Evolutionary conservation across 2,797 vertebrate genomes (phyloP).

Genomic region (Champsocephalus esox): DNA sequence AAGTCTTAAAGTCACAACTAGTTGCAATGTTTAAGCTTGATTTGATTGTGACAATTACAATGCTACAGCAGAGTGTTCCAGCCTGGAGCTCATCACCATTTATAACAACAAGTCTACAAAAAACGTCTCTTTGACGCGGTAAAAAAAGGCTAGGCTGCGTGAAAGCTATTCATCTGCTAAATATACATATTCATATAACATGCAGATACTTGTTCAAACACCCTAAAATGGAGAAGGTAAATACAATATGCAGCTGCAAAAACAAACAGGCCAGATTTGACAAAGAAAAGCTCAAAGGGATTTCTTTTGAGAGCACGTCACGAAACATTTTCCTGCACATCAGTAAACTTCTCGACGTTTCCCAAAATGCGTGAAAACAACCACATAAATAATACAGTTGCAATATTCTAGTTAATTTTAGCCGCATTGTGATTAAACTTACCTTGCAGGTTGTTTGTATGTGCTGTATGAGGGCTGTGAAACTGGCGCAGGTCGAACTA

Average conservation of each 20-base stretch:
- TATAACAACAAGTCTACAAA: background rate
- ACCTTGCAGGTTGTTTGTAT: conserved; percentile 63
- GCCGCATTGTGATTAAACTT: conserved; percentile 37
- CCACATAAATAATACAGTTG: background rate
- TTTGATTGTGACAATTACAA: conserved; percentile 36
- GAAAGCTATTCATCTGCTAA: no score
- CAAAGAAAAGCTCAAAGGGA: conserved; percentile 8
- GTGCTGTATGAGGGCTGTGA: conserved; percentile 56
- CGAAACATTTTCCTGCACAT: conserved; percentile 35
- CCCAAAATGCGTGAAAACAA: background rate
- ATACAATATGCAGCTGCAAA: background rate
- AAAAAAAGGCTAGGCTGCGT: background rate
- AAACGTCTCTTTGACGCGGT: conserved; percentile 4
- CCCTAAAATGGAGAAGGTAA: background rate
- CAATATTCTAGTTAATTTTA: background rate
- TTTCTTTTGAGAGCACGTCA: conserved; percentile 38
- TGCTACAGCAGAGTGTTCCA: background rate
- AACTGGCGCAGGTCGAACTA: conserved; percentile 62
- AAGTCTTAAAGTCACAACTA: conserved; percentile 70
- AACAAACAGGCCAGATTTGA: conserved; percentile 24
- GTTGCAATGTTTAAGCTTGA: conserved; percentile 46
- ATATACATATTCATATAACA: background rate
- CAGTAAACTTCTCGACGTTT: conserved; percentile 65
- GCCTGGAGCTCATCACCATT: conserved; percentile 19
- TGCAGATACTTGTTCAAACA: background rate